phyloP scores from a whole-genome alignment of 1,140 invertebrate genomes.

The Leucophenga varia region DNA sequence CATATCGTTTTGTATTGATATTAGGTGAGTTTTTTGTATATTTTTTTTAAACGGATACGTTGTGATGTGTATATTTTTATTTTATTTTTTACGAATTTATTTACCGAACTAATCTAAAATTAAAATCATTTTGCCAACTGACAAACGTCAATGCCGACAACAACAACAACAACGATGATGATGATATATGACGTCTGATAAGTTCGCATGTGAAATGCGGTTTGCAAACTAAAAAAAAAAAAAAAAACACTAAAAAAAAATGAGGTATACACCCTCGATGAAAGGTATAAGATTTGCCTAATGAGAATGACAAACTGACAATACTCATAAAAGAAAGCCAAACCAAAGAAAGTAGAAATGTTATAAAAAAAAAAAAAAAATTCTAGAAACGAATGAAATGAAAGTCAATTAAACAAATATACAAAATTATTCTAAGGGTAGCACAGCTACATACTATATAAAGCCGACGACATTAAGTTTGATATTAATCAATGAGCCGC shows the following conservation, averaged over 20 bases:
- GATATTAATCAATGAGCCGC: slow-evolving; percentile 51
- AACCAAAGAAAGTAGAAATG: slow-evolving; percentile 12
- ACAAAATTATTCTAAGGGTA: slow-evolving; percentile 5
- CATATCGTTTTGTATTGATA: slow-evolving; percentile 3
- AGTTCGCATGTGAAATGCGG: slow-evolving; percentile 1
- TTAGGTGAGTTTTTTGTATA: neutral
- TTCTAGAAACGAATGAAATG: slow-evolving; percentile 5
- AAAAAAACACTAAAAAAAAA: neutral
- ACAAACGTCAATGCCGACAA: slow-evolving; percentile 20
- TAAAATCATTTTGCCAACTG: slow-evolving; percentile 36
- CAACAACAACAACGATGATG: slow-evolving; percentile 21
- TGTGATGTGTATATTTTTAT: slow-evolving; percentile 13
- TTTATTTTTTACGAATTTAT: slow-evolving; percentile 9
- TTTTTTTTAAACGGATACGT: slow-evolving; percentile 4
- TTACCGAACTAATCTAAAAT: slow-evolving; percentile 45
- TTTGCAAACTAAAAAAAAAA: too few species aligned
- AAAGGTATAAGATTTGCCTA: slow-evolving; percentile 9
- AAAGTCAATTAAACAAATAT: slow-evolving; percentile 47
- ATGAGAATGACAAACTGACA: slow-evolving; percentile 42
- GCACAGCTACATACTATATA: too few species aligned
- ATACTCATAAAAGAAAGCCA: too few species aligned
- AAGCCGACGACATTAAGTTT: too few species aligned
- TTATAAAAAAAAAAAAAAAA: slow-evolving; percentile 13
- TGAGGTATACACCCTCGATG: neutral
- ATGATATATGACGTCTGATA: slow-evolving; percentile 39